Evolutionary conservation across 2,797 vertebrate species (phyloP).

Genomic region (Clarias platycephalus): DNA sequence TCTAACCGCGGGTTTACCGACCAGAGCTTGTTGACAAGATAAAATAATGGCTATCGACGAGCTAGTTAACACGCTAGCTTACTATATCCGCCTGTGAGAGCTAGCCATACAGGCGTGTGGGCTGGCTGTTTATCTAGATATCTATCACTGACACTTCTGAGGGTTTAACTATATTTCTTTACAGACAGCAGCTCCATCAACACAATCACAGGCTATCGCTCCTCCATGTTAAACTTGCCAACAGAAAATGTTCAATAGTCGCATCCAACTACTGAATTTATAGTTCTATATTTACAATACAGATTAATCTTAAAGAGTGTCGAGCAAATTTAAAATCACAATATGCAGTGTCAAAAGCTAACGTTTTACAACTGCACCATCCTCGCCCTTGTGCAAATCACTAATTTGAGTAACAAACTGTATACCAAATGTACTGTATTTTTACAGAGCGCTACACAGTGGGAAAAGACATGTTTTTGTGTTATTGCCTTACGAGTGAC

Average conservation of each 20-base stretch:
- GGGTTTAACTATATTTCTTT: neutral
- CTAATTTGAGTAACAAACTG: neutral
- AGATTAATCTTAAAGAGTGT: too few relatives aligned
- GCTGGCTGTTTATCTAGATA: constrained; percentile 9
- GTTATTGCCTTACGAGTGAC: constrained; percentile 26
- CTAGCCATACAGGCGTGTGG: neutral
- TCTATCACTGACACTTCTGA: neutral
- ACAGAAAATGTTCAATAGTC: constrained; percentile 12
- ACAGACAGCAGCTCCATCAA: constrained; percentile 16
- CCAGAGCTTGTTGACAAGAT: constrained; percentile 14
- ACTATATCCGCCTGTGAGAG: constrained; percentile 1
- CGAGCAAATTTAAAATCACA: neutral
- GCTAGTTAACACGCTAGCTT: constrained; percentile 13
- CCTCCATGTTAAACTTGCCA: constrained; percentile 51
- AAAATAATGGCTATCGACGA: constrained; percentile 40
- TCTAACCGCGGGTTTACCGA: neutral
- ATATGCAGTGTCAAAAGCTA: neutral
- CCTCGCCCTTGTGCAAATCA: neutral
- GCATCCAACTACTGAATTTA: neutral
- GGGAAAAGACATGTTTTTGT: neutral
- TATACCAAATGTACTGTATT: neutral
- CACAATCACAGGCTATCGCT: constrained; percentile 30
- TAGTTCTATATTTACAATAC: neutral
- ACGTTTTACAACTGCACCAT: neutral
- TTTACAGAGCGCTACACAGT: neutral